Conservation (phyloP, 2,797 vertebrate species). For the Taenioides sp. region DNA sequence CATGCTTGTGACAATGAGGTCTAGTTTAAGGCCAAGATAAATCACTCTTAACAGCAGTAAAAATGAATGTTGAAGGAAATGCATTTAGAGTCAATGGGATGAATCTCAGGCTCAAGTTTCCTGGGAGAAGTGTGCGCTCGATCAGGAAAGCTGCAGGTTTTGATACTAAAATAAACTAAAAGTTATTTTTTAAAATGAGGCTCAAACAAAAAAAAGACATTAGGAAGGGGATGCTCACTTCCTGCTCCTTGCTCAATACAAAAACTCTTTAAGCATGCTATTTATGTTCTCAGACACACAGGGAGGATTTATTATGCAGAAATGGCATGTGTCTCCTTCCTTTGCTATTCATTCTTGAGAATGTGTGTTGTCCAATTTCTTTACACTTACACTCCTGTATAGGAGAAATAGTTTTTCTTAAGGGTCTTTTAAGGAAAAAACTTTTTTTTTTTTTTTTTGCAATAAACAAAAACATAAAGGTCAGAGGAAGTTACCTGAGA, state of each 20-base stretch:
- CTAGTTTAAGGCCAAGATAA: conserved; percentile 55
- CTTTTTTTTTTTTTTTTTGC: not conserved
- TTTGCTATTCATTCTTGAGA: not conserved
- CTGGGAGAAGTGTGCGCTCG: conserved; percentile 37
- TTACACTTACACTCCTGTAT: not conserved
- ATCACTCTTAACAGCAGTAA: conserved; percentile 29
- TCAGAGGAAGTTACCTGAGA: no score
- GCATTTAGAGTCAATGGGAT: conserved; percentile 20
- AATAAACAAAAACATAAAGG: not conserved
- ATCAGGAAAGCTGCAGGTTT: conserved; percentile 39
- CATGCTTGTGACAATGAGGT: conserved; percentile 33
- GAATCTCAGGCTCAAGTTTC: conserved; percentile 24
- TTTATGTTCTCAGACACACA: conserved; percentile 55
- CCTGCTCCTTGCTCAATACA: conserved; percentile 30
- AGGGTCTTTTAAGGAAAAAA: not conserved
- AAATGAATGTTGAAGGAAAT: conserved; percentile 38
- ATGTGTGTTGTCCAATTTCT: not conserved
- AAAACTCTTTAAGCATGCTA: conserved; percentile 27
- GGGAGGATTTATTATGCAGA: conserved; percentile 54
- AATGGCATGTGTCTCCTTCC: conserved; percentile 47
- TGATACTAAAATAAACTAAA: conserved; percentile 25
- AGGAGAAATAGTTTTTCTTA: no score
- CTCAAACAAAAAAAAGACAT: conserved; percentile 42
- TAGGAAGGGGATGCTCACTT: conserved; percentile 58
- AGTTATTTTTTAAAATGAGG: conserved; percentile 59